phyloP scores from a whole-genome alignment of 2,797 vertebrate genomes.

The Anableps anableps region DNA sequence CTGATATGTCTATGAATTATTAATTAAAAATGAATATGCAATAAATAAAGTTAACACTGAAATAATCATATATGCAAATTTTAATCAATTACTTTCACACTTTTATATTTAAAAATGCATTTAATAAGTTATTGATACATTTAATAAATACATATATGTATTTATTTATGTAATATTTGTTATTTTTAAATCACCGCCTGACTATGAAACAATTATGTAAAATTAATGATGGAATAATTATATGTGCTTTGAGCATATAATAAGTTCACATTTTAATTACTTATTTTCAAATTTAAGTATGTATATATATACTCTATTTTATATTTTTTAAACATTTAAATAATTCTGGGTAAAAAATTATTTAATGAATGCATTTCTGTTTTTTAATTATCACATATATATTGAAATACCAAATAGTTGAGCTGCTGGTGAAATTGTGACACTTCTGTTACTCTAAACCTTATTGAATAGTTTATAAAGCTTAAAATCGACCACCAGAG shows the following conservation, averaged over 20 bases:
- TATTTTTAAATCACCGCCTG: not conserved
- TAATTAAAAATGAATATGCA: not conserved
- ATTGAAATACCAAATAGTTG: not conserved
- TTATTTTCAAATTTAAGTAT: not conserved
- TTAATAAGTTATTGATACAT: not conserved
- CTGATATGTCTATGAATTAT: not conserved
- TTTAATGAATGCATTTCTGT: not conserved
- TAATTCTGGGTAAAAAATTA: too few relatives aligned
- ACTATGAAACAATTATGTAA: not conserved
- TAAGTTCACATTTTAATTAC: not conserved
- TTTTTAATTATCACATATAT: not conserved
- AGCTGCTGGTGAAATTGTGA: not conserved
- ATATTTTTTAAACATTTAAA: not conserved
- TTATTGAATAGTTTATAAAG: not conserved
- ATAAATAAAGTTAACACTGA: not conserved
- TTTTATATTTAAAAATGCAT: not conserved
- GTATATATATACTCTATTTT: not conserved
- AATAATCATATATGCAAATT: not conserved
- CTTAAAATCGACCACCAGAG: constrained; percentile 16
- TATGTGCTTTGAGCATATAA: not conserved
- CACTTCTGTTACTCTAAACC: not conserved
- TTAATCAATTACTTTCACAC: not conserved
- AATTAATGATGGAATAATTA: not conserved
- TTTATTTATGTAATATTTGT: too few relatives aligned
- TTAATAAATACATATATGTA: not conserved